Conservation (phyloP, 2,888 invertebrate genomes). For the Luffia ferchaultella region DNA sequence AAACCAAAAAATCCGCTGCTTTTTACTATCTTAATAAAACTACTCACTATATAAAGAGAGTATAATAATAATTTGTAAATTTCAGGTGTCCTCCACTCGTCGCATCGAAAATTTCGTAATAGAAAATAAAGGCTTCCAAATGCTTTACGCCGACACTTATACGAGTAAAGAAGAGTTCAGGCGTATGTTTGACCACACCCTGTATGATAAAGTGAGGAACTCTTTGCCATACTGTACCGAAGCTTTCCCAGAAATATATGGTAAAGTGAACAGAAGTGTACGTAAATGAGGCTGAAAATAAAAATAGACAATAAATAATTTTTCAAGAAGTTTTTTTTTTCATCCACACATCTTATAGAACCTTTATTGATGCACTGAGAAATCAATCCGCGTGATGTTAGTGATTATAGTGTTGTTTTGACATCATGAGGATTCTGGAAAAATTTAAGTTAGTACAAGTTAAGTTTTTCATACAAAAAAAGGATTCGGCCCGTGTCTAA, state of each 20-base stretch:
- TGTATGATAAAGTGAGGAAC: conserved; percentile 74
- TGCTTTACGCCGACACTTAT: conserved; percentile 86
- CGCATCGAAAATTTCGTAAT: conserved; percentile 76
- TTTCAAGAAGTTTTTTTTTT: background rate
- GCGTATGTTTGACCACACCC: conserved; percentile 79
- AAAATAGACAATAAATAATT: background rate
- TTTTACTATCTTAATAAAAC: too few relatives aligned
- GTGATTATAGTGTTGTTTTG: too few relatives aligned
- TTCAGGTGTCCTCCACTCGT: conserved; percentile 67
- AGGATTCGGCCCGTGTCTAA: too few relatives aligned
- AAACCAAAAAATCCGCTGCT: too few relatives aligned
- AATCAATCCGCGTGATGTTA: too few relatives aligned
- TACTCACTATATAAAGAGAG: too few relatives aligned
- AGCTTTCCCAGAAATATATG: conserved; percentile 84
- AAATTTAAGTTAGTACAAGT: too few relatives aligned
- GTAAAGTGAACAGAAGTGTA: conserved; percentile 71
- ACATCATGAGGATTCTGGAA: too few relatives aligned
- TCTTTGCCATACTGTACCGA: conserved; percentile 65
- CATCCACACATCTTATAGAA: too few relatives aligned
- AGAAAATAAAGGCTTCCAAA: conserved; percentile 76
- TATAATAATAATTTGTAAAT: conserved; percentile 2
- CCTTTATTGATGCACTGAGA: too few relatives aligned
- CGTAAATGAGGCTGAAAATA: conserved; percentile 32
- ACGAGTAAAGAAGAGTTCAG: conserved; percentile 78
- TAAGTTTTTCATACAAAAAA: too few relatives aligned